These are phyloP conservation scores for Zoanthus sansibaricus DNA, from an alignment of 92 coral and sea anemone genomes.

Conservation along the genomic window DNA sequence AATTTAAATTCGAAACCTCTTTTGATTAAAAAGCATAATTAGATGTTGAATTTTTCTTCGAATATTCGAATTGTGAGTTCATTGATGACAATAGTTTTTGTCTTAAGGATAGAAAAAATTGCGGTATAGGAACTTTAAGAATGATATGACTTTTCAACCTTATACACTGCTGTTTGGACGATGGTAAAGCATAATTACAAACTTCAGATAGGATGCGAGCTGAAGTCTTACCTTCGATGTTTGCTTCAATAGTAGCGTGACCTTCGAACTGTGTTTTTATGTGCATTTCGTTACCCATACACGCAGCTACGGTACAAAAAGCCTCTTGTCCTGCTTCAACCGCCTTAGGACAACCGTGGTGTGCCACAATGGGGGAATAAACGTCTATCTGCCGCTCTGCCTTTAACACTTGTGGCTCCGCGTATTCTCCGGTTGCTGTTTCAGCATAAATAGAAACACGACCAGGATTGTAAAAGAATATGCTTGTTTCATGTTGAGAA, in stretches of 20 bases:
- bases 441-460: conserved; percentile 10
- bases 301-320: conserved; percentile 57
- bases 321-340: conserved; percentile 59
- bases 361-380: conserved; percentile 45
- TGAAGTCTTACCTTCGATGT: conserved; percentile 65
- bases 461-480: conserved; percentile 29
- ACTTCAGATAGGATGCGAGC: neutral
- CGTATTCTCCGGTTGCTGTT: conserved; percentile 30
- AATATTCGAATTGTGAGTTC: too few species aligned
- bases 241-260: conserved; percentile 43
- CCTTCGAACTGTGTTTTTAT: conserved; percentile 69
- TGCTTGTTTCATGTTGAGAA: neutral
- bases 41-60: too few species aligned
- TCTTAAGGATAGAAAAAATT: too few species aligned
- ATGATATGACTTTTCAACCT: too few species aligned
- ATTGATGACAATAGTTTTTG: too few species aligned
- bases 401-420: conserved; percentile 24
- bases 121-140: too few species aligned
- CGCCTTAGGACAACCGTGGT: conserved; percentile 71
- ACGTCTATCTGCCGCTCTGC: conserved; percentile 56
- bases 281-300: conserved; percentile 60
- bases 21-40: too few species aligned
- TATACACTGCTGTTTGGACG: too few species aligned
- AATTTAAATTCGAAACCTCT: too few species aligned
- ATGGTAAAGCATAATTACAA: too few species aligned